phyloP scores from a whole-genome alignment of 2,888 invertebrate genomes.

The Catotricha subobsoleta region DNA sequence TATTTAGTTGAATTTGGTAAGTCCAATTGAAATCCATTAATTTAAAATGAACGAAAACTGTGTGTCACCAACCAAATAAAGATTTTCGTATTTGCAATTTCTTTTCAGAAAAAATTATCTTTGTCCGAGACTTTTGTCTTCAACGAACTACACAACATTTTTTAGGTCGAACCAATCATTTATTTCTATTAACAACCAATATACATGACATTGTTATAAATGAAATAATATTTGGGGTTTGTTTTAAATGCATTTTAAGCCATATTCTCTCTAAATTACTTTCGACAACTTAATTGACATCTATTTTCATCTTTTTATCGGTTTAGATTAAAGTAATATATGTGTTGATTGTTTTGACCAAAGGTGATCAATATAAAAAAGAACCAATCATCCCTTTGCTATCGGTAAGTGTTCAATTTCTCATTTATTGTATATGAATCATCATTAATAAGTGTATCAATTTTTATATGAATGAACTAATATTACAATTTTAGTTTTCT shows the following conservation, averaged over 20 bases:
- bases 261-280: neutral
- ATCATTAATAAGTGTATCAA: too few species aligned
- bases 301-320: conserved; percentile 4
- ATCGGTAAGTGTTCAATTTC: conserved; percentile 18
- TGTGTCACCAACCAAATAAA: too few species aligned
- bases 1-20: conserved; percentile 2
- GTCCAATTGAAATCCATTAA: neutral
- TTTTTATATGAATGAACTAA: conserved; percentile 2
- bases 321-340: conserved; percentile 28
- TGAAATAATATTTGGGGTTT: conserved; percentile 30
- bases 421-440: neutral
- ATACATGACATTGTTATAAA: conserved; percentile 29
- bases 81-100: neutral
- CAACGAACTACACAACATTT: conserved; percentile 23
- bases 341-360: conserved; percentile 25
- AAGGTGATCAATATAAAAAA: conserved; percentile 20
- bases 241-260: conserved; percentile 7
- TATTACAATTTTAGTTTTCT: conserved; percentile 12
- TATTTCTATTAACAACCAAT: conserved; percentile 22
- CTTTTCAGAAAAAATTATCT: conserved; percentile 19
- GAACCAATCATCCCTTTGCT: conserved; percentile 26
- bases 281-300: conserved; percentile 5
- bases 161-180: conserved; percentile 18
- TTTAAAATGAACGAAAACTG: neutral
- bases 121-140: conserved; percentile 25